Base-by-base conservation (phyloP, 2,888 invertebrate genomes). In the Syrista parreyssii region DNA sequence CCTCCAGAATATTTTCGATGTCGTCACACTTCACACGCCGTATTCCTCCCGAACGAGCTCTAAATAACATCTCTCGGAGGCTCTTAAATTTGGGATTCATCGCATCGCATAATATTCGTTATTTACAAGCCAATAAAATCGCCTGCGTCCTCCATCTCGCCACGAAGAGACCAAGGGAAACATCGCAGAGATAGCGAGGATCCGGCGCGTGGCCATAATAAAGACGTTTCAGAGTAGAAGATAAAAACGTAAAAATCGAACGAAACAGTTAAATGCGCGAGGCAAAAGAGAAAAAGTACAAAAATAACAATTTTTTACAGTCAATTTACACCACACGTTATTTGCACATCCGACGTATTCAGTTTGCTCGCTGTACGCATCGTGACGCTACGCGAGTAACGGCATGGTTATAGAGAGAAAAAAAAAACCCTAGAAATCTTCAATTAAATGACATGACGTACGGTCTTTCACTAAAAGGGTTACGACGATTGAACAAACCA, bases 101-200 rank as follows among this genome's bases (percentile, higher is more conserved):
- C 68, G 77, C 75, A 35, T 73, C 77, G 80, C 77, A 77, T 80
- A 80, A 82, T 79, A 79, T 75, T 77, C 73, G 73, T 83, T 82
- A 83, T 83, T 80, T 81, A 82, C 80, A 78, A 78, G 80, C 76
- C 80, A 79, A 82, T 81, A 81, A 78, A 80, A 36, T 81, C 68
- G 72, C 74, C 55, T 68, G 75, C 55, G 12, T 78, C 75, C 12
- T 71, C 71, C 40, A 23, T 55, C 40, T 9, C 9, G 40, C 40
- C 40, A 55, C 0, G 4, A 23, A 55, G 6, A 23, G 6, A 55
- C 40, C 40, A 23, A 15, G 40, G 23, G 23, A 55, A 55, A 23
- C 23, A 55, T 55, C 40, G 40, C 40, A 55, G 40, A 55, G 15
- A 55, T 55, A 23, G 23, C 2, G 31, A 33, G 9, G 30, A 31